phyloP scores from a whole-genome alignment of 2,113 vertebrate genomes.

The Notothenia coriiceps region DNA sequence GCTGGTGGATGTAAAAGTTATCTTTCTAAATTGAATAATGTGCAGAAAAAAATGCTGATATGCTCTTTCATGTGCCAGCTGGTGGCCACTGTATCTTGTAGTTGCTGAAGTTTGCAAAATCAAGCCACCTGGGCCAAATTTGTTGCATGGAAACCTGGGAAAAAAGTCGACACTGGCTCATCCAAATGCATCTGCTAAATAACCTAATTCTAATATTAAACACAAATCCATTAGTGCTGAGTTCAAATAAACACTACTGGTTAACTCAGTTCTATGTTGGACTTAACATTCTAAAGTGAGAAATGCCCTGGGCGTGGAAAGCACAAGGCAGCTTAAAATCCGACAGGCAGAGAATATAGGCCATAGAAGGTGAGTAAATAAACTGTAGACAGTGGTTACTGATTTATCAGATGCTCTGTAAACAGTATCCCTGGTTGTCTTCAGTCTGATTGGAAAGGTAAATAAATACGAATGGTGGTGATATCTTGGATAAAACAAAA shows the following conservation, averaged over 20 bases:
- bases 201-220: constrained; percentile 44
- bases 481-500: neutral
- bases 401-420: constrained; percentile 52
- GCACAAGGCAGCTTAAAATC: neutral
- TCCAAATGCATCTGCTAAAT: constrained; percentile 37
- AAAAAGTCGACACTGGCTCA: neutral
- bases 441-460: neutral
- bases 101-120: constrained; percentile 40
- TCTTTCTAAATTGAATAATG: constrained; percentile 13
- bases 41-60: constrained; percentile 49
- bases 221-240: constrained; percentile 49
- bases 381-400: constrained; percentile 63
- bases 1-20: constrained; percentile 16
- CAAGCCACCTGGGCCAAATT: constrained; percentile 38
- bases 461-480: neutral
- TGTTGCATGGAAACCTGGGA: constrained; percentile 52
- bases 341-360: constrained; percentile 9
- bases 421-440: constrained; percentile 6
- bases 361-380: constrained; percentile 46
- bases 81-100: constrained; percentile 18
- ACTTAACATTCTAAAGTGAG: neutral
- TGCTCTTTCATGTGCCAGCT: constrained; percentile 15
- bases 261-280: neutral
- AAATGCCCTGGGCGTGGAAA: constrained; percentile 7
- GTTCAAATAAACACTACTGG: constrained; percentile 41